A percentile compares a stretch with the other conserved stretches of the same genome.
Conservation (phyloP, 2,888 invertebrate genomes). For the Scaptomyza parva region DNA sequence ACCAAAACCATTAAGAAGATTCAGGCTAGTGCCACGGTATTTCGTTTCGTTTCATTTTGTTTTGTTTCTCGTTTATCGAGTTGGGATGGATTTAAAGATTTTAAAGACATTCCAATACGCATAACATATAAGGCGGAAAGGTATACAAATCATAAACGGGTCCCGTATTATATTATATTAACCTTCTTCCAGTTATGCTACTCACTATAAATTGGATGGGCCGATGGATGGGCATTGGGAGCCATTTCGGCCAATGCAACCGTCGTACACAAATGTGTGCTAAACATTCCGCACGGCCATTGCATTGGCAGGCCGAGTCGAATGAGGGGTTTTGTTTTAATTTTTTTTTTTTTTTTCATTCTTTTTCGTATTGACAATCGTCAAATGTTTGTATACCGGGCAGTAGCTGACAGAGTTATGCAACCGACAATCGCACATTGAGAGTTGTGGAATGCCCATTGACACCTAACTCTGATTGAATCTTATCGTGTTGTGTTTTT, state of each 20-base stretch:
- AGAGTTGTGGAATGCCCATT: slow-evolving; percentile 78
- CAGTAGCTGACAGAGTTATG: slow-evolving; percentile 84
- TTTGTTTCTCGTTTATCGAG: too few species aligned
- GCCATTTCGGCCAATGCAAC: slow-evolving; percentile 77
- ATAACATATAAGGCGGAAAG: slow-evolving; percentile 38
- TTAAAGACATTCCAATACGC: slow-evolving; percentile 50
- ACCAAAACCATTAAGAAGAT: slow-evolving; percentile 85
- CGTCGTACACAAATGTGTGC: slow-evolving; percentile 76
- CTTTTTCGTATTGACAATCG: slow-evolving; percentile 40
- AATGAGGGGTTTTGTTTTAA: slow-evolving; percentile 7
- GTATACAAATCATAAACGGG: slow-evolving; percentile 48
- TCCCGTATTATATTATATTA: slow-evolving; percentile 2
- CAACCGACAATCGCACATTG: slow-evolving; percentile 79
- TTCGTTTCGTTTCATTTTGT: too few species aligned
- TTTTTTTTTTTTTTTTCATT: too few species aligned
- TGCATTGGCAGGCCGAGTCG: slow-evolving; percentile 65
- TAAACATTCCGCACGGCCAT: slow-evolving; percentile 79
- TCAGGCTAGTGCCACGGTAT: slow-evolving; percentile 83
- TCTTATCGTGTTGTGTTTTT: slow-evolving; percentile 59
- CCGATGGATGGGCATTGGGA: slow-evolving; percentile 7
- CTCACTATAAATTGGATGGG: slow-evolving; percentile 50
- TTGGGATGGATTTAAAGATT: slow-evolving; percentile 38
- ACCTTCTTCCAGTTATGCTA: slow-evolving; percentile 45
- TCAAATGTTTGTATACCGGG: slow-evolving; percentile 71
- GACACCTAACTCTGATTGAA: slow-evolving; percentile 83